A percentile compares a stretch with the other conserved stretches of the same genome.
phyloP scores from a whole-genome alignment of 2,888 invertebrate species.

The Pachymerium ferrugineum region DNA sequence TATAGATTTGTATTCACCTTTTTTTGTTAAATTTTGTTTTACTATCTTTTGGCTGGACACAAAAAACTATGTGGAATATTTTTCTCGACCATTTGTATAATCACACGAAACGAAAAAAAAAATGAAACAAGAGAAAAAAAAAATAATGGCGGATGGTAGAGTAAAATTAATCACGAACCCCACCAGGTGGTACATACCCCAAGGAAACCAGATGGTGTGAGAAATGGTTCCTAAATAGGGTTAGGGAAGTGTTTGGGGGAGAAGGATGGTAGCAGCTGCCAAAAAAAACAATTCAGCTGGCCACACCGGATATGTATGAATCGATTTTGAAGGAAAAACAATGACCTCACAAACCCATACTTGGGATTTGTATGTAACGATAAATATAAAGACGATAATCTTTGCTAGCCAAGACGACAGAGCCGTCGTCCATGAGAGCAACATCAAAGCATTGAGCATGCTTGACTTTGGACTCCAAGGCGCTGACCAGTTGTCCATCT shows the following conservation, averaged over 20 bases:
- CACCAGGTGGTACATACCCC: neutral
- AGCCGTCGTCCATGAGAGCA: constrained; percentile 97
- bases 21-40: neutral
- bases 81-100: neutral
- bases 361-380: constrained; percentile 67
- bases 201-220: constrained; percentile 17
- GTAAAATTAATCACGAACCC: neutral
- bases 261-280: constrained; percentile 25
- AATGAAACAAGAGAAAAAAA: neutral
- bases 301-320: constrained; percentile 30
- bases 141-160: no score
- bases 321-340: neutral
- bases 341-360: constrained; percentile 34
- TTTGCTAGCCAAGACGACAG: constrained; percentile 97
- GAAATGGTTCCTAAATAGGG: constrained; percentile 24
- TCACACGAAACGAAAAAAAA: neutral
- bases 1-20: neutral
- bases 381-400: constrained; percentile 99
- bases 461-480: constrained; percentile 98
- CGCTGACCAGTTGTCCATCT: constrained; percentile 93
- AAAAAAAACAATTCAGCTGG: constrained; percentile 32
- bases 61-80: constrained; percentile 30
- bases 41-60: constrained; percentile 34
- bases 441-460: constrained; percentile 99
- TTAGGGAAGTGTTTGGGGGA: constrained; percentile 4